A percentile compares a stretch with the other conserved stretches of the same genome.
These are phyloP conservation scores for Pangasius macronema DNA, from an alignment of 2,797 vertebrate species.

Conservation along the genomic window DNA sequence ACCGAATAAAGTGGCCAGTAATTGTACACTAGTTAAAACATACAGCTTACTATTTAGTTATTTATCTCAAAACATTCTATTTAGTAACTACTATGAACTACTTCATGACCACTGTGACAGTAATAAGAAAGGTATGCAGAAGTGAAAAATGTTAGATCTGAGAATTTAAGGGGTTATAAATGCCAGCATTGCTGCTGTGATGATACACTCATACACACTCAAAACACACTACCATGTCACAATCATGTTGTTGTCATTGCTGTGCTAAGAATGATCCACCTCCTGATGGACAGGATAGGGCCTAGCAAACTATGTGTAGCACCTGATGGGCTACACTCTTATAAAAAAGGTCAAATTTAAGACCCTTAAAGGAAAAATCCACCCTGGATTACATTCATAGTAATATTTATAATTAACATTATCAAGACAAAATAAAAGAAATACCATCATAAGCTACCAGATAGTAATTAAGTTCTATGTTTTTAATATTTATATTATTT, in stretches of 20 bases:
- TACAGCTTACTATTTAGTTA: not conserved
- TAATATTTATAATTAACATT: not conserved
- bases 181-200: not conserved
- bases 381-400: not conserved
- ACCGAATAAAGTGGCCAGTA: not conserved
- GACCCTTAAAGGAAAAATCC: not conserved
- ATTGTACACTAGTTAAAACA: not conserved
- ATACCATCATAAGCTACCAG: not conserved
- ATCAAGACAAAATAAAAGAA: not conserved
- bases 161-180: not conserved
- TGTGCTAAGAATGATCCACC: not conserved
- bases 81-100: not conserved
- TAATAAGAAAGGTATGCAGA: not conserved
- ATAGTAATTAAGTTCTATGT: too few relatives aligned
- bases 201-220: not conserved
- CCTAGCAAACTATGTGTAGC: not conserved
- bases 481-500: too few relatives aligned
- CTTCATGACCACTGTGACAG: not conserved
- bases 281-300: not conserved
- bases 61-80: not conserved
- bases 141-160: not conserved
- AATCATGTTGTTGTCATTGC: not conserved
- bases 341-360: not conserved
- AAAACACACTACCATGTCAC: not conserved
- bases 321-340: not conserved